A percentile compares a stretch with the other conserved stretches of the same genome.
Evolutionary conservation across 64 coral and sea anemone species (phyloP).

Genomic region (Anthopleura sola): DNA sequence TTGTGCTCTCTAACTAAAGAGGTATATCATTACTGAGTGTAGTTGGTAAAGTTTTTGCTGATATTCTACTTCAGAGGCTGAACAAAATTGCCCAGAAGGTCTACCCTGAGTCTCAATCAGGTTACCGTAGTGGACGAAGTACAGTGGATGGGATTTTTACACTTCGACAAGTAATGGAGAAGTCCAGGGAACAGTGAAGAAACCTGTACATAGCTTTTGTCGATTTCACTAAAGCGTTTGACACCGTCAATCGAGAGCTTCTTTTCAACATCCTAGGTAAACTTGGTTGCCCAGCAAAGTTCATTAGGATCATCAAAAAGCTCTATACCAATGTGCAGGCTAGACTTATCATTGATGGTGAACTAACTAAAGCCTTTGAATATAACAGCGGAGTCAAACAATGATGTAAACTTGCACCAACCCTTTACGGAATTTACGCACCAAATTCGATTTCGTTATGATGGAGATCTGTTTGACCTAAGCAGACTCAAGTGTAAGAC

Average conservation of each 20-base stretch:
- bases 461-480: conserved; percentile 18
- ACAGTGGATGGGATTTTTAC: no score
- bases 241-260: conserved; percentile 23
- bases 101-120: no score
- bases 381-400: conserved; percentile 38
- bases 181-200: conserved; percentile 13
- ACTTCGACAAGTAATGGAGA: not conserved
- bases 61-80: no score
- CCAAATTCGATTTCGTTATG: conserved; percentile 7
- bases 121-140: no score
- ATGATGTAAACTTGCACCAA: not conserved
- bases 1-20: no score
- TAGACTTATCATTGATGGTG: not conserved
- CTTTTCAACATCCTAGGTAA: conserved; percentile 14
- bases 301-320: conserved; percentile 16
- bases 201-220: conserved; percentile 28
- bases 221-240: conserved; percentile 21
- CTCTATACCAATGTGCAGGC: conserved; percentile 24
- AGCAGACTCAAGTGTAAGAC: conserved; percentile 25
- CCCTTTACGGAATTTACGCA: not conserved
- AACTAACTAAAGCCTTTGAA: not conserved
- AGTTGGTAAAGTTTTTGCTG: no score
- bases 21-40: no score
- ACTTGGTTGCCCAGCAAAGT: conserved; percentile 35
- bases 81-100: no score